phyloP scores from a whole-genome alignment of 2,113 vertebrate genomes.

The Crotalus viridis region DNA sequence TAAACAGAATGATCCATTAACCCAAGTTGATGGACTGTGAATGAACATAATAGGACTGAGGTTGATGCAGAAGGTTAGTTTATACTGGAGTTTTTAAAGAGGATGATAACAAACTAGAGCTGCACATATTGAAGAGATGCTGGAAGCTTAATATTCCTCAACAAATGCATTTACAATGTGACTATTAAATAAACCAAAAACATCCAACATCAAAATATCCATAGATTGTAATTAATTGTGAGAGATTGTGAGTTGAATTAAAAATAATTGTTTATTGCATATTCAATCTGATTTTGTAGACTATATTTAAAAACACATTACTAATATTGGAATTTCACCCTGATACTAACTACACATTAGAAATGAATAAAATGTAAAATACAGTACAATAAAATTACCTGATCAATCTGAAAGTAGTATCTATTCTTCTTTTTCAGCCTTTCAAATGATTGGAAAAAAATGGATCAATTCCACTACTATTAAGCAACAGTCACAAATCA shows the following conservation, averaged over 20 bases:
- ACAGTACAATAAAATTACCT: neutral
- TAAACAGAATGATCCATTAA: constrained; percentile 23
- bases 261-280: neutral
- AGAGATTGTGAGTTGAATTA: neutral
- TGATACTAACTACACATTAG: neutral
- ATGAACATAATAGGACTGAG: neutral
- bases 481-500: neutral
- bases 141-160: neutral
- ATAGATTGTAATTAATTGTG: neutral
- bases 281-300: neutral
- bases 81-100: neutral
- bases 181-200: neutral
- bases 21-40: constrained; percentile 4
- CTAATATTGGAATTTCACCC: neutral
- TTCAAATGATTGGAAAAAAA: neutral
- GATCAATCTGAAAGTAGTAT: neutral
- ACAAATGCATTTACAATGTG: neutral
- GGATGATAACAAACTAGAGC: neutral
- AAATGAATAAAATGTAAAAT: neutral
- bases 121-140: neutral
- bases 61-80: neutral
- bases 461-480: neutral
- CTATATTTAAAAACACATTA: neutral
- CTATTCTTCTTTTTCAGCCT: neutral
- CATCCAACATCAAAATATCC: neutral